Evolutionary conservation across 2,113 vertebrate species (phyloP), one percentile per base, ranked within the genome.

Genomic region (Myotis yumanensis): DNA sequence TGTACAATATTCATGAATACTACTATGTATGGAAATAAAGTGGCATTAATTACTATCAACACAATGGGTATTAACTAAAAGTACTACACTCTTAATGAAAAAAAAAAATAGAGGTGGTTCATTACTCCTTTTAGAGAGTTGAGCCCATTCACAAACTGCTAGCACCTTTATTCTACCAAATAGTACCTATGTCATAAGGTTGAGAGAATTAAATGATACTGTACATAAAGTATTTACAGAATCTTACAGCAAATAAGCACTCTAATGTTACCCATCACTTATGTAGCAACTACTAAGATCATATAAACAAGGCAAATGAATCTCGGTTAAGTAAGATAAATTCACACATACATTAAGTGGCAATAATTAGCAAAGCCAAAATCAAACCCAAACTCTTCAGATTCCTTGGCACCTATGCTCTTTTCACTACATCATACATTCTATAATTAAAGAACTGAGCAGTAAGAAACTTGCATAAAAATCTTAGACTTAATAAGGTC

Each of bases 101-200:
- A 30, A 77, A 52, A 59, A 54, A 28, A 76, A 51, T 30, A 57
- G 0, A 71, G 3, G 7, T 37, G 4, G 25, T 66, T 95, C 20
- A 88, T 68, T 68, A 4, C 64, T 80, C 80, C 54, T 75, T 51
- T 95, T 64, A 80, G 18, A 89, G 30, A 79, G 79, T 87, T 90
- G 59, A 90, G 51, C 23, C 52, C 12, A 85, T 40, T 80, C 64
- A 79, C 35, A 80, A 93, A 93, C 18, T 83, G 32, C 32, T 68
- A 93, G 11, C 22, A 92, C 48, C 73, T 96, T 79, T 35, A 96
- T 57, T 90, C 89, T n/a, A 96, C 32, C 88, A 91, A 92, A 92
- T 9, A 86, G 43, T 68, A 79, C 4, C 68, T 92, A 76, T 43
- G 17, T 72, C 37, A 32, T 46, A 87, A 87, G 71, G 52, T 1